Base-by-base conservation (phyloP, 2,113 vertebrate genomes). In the Andinoacara biseriatus region DNA sequence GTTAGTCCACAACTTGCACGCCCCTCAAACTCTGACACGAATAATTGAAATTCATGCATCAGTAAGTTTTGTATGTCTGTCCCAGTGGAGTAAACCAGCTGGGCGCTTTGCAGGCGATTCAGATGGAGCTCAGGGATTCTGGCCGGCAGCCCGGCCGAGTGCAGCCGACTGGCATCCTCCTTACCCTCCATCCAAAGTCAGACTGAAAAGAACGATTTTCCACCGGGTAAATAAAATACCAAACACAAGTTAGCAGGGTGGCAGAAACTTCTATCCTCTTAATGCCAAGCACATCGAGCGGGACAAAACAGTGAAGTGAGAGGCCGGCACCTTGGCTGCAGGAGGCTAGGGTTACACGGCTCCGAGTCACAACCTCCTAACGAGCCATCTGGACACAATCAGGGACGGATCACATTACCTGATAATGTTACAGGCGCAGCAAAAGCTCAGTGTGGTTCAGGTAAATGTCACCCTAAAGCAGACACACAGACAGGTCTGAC, bases 361-460 rank as follows among this genome's bases (percentile, higher is more conserved):
- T 60, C 72, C 57, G 1, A 85, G 82, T 77, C 81, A 69, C 76
- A 79, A 88, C 83, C 63, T 77, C 83, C 76, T 85, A 83, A 82
- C 75, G 76, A 83, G 40, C 84, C 54, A 74, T 43, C 80, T 74
- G 56, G 74, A 74, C 58, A 43, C 75, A 81, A 86, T 38, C 80
- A 54, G 65, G 38, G 58, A 35, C 79, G 13, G 91, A 82, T 95
- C 93, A 75, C 60, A 5, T 95, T 91, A 89, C 94, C 75, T 85
- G 87, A 72, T 94, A 40, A 81, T 31, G 87, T 95, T 95, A 88
- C 94, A 82, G 62, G 35, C 26, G 56, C 85, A 86, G 1, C 56
- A 22, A 76, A n/a, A 72, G 65, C 62, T 49, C 35, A 20, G 46
- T 40, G 74, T 65, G 60, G 61, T 76, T 67, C 60, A 85, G 78